A percentile compares a stretch with the other conserved stretches of the same genome.
Conservation (phyloP, 2,113 vertebrate genomes). For the Crocuta crocuta region DNA sequence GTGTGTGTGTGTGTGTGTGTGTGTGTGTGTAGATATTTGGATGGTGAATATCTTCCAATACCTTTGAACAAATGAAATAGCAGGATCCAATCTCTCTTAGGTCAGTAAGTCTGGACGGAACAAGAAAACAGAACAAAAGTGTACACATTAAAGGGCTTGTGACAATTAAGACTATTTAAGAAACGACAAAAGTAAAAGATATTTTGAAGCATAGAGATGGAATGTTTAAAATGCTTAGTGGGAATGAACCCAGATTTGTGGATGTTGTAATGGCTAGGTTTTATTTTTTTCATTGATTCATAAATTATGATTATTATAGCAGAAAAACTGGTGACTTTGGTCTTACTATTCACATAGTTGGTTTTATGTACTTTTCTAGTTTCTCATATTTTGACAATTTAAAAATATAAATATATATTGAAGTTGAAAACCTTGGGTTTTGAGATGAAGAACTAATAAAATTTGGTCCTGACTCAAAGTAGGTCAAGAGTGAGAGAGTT, state of each 20-base stretch:
- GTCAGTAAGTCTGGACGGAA: background rate
- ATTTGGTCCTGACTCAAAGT: background rate
- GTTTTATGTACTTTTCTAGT: background rate
- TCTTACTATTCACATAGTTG: background rate
- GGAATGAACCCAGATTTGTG: background rate
- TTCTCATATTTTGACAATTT: background rate
- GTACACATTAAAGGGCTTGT: background rate
- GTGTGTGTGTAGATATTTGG: background rate
- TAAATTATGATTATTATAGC: background rate
- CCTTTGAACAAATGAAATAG: background rate
- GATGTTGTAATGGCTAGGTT: background rate
- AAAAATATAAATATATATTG: background rate
- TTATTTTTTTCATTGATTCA: background rate
- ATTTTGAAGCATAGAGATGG: background rate
- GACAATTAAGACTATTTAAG: background rate
- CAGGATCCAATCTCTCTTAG: background rate
- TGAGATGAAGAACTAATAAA: conserved; percentile 1
- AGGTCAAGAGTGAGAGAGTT: background rate
- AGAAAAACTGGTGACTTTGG: background rate
- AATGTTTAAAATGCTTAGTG: background rate
- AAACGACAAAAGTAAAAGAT: background rate
- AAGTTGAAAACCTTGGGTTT: background rate
- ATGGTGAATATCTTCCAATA: background rate
- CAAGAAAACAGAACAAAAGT: background rate
- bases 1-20: background rate